Evolutionary conservation across 2,113 vertebrate genomes (phyloP).

Genomic region (Rissa tridactyla): DNA sequence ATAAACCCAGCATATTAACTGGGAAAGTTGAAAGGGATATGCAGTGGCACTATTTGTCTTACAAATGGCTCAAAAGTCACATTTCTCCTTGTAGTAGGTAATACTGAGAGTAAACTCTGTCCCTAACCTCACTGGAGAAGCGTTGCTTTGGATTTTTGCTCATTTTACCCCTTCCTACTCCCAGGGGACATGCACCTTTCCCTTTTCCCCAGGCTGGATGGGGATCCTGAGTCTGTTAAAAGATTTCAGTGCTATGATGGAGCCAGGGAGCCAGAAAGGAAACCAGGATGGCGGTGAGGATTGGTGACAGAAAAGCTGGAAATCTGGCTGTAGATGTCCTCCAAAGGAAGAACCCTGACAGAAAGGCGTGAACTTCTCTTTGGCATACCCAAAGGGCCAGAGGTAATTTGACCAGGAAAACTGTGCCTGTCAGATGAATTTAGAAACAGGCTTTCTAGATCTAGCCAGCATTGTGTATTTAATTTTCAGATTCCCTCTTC

Average conservation of each 20-base stretch:
- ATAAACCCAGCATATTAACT: not conserved
- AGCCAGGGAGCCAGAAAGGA: not conserved
- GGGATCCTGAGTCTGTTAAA: not conserved
- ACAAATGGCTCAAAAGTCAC: not conserved
- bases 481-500: conserved; percentile 22
- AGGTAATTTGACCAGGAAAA: not conserved
- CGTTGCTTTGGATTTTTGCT: not conserved
- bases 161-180: not conserved
- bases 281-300: not conserved
- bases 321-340: not conserved
- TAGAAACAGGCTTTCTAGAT: conserved; percentile 6
- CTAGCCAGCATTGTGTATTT: conserved; percentile 43
- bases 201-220: not conserved
- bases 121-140: not conserved
- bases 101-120: not conserved
- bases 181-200: not conserved
- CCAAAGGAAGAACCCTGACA: not conserved
- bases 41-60: not conserved
- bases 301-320: not conserved
- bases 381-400: not conserved
- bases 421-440: not conserved
- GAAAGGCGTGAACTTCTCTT: not conserved
- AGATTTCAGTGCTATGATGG: not conserved
- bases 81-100: not conserved
- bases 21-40: not conserved